Evolutionary conservation across 2,797 vertebrate genomes (phyloP), one percentile per base, ranked within the genome.

Genomic region (Odontamblyopus lacepedii): DNA sequence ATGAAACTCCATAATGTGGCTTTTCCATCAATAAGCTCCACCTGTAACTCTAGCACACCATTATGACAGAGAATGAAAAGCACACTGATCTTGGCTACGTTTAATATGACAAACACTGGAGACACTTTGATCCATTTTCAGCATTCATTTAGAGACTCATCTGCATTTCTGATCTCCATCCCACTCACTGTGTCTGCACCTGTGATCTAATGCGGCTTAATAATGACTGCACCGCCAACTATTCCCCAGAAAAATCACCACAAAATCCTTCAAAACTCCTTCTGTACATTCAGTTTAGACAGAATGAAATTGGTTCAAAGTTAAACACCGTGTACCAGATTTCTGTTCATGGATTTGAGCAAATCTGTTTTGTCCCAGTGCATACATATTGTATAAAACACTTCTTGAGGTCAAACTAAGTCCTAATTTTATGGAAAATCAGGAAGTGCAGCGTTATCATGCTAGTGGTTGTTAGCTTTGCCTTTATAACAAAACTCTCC

Each of bases 141-240:
- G 35, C 35, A 35, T 38, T 38, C 84, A 88, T 86, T 90, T 83
- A 84, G 70, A 1, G 35, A 78, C 61, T 69, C 82, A 76, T 81
- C 78, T 79, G 71, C 78, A 78, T 77, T 72, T 71, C 27, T 73
- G 72, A 75, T 77, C 57, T 72, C 77, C 79, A 83, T 82, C 84
- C 84, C 79, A 85, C 76, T 87, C 87, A 82, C 19, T 75, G 71
- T 61, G 69, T 79, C 69, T 77, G 74, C 74, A 82, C 68, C 63
- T 35, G 70, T 82, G 79, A 82, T 72, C 79, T 73, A 79, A 81
- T 76, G 61, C 75, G 80, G 71, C 77, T 77, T 89, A 89, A 88
- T 88, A 85, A 85, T 65, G 68, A 44, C 68, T 75, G 70, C 1
- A 0, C 72, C 69, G 27, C 61, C 67, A 26, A 65, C 69, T 19